A percentile compares a stretch with the other conserved stretches of the same genome.
Evolutionary conservation across 64 coral and sea anemone species (phyloP).

Genomic region (Acropora yongei): DNA sequence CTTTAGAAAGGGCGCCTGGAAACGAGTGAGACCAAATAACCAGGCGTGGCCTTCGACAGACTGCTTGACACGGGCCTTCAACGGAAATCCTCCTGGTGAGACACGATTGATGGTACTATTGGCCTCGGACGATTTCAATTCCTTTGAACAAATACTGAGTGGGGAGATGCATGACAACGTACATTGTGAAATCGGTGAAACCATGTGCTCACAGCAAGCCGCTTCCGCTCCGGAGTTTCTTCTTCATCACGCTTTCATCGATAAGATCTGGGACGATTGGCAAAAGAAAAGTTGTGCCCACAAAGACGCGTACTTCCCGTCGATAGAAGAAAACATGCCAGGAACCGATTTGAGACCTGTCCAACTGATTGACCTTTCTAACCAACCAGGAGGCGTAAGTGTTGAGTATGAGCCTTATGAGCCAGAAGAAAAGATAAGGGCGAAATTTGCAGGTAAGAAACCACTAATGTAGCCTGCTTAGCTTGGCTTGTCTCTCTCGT

Average conservation of each 20-base stretch:
- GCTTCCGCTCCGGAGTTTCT: conserved; percentile 92
- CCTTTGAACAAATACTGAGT: conserved; percentile 80
- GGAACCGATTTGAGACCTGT: conserved; percentile 21
- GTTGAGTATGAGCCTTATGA: conserved; percentile 84
- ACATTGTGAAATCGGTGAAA: conserved; percentile 89
- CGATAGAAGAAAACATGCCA: not conserved
- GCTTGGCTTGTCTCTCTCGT: no score
- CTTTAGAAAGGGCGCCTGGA: conserved; percentile 36
- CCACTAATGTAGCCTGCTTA: no score
- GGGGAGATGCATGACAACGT: conserved; percentile 82
- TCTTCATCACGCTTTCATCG: conserved; percentile 82
- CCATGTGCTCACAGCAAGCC: conserved; percentile 70
- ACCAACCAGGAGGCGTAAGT: conserved; percentile 73
- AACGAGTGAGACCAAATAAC: not conserved
- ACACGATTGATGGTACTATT: no score
- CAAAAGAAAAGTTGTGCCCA: conserved; percentile 73
- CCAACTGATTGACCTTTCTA: conserved; percentile 48
- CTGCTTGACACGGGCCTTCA: conserved; percentile 38
- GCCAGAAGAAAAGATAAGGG: no score
- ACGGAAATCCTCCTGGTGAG: not conserved
- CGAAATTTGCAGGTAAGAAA: no score
- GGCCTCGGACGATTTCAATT: no score
- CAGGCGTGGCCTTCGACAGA: not conserved
- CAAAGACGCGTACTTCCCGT: conserved; percentile 59
- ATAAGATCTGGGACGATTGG: conserved; percentile 91